phyloP scores from a whole-genome alignment of 1,140 invertebrate species.

The Archegozetes longisetosus region DNA sequence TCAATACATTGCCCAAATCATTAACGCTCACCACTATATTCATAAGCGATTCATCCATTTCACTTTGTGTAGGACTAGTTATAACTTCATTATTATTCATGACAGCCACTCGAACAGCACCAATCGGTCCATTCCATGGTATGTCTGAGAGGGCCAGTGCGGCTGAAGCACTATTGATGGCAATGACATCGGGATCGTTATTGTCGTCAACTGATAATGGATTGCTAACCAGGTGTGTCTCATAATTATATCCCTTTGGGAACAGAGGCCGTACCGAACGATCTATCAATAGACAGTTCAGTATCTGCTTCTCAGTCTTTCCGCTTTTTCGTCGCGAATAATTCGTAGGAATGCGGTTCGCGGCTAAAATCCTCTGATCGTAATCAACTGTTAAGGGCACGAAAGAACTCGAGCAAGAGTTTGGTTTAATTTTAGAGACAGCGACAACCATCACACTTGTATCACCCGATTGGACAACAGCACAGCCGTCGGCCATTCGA shows the following conservation, averaged over 20 bases:
- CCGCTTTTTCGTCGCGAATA: slow-evolving; percentile 76
- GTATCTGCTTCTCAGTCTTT: slow-evolving; percentile 70
- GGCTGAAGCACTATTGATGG: slow-evolving; percentile 89
- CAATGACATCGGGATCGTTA: slow-evolving; percentile 71
- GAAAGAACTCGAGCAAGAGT: slow-evolving; percentile 39
- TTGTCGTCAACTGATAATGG: slow-evolving; percentile 73
- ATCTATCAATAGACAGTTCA: slow-evolving; percentile 76
- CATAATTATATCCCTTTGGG: slow-evolving; percentile 50
- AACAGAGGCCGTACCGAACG: slow-evolving; percentile 79
- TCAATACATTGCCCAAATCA: slow-evolving; percentile 50
- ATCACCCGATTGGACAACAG: slow-evolving; percentile 44
- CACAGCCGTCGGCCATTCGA: slow-evolving; percentile 39
- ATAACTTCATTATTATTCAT: slow-evolving; percentile 53
- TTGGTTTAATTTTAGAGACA: slow-evolving; percentile 55
- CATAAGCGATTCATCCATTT: slow-evolving; percentile 53
- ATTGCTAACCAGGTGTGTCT: slow-evolving; percentile 84
- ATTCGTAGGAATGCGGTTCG: slow-evolving; percentile 91
- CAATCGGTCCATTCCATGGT: slow-evolving; percentile 89
- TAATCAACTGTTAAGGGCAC: slow-evolving; percentile 83
- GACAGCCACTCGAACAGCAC: slow-evolving; percentile 73
- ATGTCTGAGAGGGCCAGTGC: slow-evolving; percentile 86
- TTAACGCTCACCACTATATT: slow-evolving; percentile 74
- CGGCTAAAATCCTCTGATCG: slow-evolving; percentile 80
- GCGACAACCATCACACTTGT: slow-evolving; percentile 81
- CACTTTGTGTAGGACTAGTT: slow-evolving; percentile 68